Base-by-base conservation (phyloP, 2,113 vertebrate genomes). In the Brienomyrus brachyistius region DNA sequence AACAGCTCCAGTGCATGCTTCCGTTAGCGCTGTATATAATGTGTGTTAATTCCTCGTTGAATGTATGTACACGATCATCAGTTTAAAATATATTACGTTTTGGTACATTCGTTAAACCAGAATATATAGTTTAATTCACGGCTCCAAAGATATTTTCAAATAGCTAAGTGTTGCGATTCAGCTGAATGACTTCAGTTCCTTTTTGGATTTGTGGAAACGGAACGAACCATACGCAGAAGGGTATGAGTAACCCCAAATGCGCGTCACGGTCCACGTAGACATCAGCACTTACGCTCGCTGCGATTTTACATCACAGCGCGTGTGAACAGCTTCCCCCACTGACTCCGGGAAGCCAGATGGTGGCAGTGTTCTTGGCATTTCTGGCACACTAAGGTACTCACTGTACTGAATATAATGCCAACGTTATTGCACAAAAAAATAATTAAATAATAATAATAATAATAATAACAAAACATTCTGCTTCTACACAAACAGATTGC, bases 311-410 rank as follows among this genome's bases (percentile, higher is more conserved):
- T 88, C 87, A 88, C 13, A n/a, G 52, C 23, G 54, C 56, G 62
- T 70, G 23, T 48, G 87, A 70, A 59, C 15, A 66, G 87, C 59
- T 48, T 47, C 62, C 45, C 47, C 83, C 43, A 13, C 19, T 13
- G 43, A 50, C 19, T 62, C 56, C 70, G 21, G 74, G 27, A 35
- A 84, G 50, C 74, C 88, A 56, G 88, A 59, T 7, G 88, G 88
- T 43, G 88, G 88, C 88, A 10, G 35, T 19, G 82, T 83, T 83
- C 74, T 47, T 83, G 51, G 35, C 51, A 82, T 89, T 80, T 89
- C 50, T 56, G 48, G 31, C 88, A 83, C 88, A 56, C 40, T 50
- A 31, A 88, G 45, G 45, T 88, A 88, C 62, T 77, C 62, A 23
- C 40, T 83, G 74, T 23, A 83, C 52, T 35, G 52, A 52, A 56